These are phyloP conservation scores for Sturnira hondurensis DNA, from an alignment of 2,113 vertebrate species.

Conservation along the genomic window DNA sequence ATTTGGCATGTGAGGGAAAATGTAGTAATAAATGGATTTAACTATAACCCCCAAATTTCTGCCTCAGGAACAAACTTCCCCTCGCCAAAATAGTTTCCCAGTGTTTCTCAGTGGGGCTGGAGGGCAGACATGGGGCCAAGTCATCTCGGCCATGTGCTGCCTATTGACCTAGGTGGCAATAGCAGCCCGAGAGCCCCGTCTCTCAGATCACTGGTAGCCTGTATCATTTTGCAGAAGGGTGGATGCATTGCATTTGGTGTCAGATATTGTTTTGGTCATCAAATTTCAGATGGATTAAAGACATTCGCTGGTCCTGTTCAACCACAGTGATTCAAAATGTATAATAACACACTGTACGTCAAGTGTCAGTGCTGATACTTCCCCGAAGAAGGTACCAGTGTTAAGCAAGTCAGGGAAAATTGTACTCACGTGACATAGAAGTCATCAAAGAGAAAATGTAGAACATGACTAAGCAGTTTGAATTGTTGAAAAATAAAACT, in stretches of 20 bases:
- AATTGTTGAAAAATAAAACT: neutral
- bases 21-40: neutral
- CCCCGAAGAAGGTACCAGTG: neutral
- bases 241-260: neutral
- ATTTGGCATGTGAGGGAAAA: neutral
- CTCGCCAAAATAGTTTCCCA: neutral
- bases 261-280: neutral
- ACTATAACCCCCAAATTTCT: neutral
- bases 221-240: neutral
- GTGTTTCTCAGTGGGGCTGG: neutral
- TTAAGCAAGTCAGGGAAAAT: neutral
- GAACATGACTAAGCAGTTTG: neutral
- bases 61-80: neutral
- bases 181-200: neutral
- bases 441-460: neutral
- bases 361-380: neutral
- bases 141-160: neutral
- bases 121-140: no score
- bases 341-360: neutral
- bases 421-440: neutral
- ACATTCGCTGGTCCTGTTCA: neutral
- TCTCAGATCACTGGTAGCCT: neutral
- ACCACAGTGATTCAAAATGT: neutral
- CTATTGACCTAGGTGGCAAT: neutral
- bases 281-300: neutral